Evolutionary conservation across 2,797 vertebrate species (phyloP).

Genomic region (Anguilla megastoma): DNA sequence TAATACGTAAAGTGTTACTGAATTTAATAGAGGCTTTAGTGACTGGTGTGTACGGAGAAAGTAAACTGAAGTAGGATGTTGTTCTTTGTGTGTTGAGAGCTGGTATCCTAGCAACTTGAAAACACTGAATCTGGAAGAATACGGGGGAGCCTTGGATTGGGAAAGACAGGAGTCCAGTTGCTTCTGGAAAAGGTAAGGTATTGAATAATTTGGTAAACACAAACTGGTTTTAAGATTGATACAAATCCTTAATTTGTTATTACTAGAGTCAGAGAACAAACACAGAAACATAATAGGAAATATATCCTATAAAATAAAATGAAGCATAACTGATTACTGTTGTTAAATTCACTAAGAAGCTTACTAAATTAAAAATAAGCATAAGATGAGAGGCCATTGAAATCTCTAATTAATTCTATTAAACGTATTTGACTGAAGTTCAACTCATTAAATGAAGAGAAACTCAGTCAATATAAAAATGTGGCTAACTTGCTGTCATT

Average conservation of each 20-base stretch:
- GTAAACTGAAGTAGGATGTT: slow-evolving; percentile 41
- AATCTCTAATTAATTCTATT: not conserved
- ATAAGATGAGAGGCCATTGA: not conserved
- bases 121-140: slow-evolving; percentile 49
- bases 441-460: not conserved
- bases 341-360: not conserved
- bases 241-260: not conserved
- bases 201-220: not conserved
- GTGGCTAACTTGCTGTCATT: not conserved
- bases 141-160: slow-evolving; percentile 26
- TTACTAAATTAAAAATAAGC: not conserved
- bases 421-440: not conserved
- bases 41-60: not conserved
- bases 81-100: slow-evolving; percentile 52
- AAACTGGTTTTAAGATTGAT: slow-evolving; percentile 10
- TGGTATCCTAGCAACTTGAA: slow-evolving; percentile 67
- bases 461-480: not conserved
- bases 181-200: slow-evolving; percentile 48
- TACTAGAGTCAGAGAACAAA: too few species aligned
- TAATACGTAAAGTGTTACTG: not conserved
- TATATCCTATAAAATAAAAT: not conserved
- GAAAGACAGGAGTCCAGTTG: not conserved
- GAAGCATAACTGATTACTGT: not conserved
- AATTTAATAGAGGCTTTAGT: not conserved
- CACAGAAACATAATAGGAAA: not conserved